These are phyloP conservation scores for Eucidaris tribuloides DNA, from an alignment of 35 echinoderm and acorn worm species.

Conservation along the genomic window DNA sequence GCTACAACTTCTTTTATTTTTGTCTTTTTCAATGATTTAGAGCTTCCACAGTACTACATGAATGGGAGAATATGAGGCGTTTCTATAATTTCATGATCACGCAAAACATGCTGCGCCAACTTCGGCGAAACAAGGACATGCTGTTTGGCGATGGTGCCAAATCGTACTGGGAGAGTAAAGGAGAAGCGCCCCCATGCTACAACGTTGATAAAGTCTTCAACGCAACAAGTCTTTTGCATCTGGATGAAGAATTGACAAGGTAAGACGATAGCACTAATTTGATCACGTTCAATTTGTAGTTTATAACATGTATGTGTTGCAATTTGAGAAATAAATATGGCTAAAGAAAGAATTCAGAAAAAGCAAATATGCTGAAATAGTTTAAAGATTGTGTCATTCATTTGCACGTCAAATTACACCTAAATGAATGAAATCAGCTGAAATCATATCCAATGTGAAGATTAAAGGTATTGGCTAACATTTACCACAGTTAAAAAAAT, in stretches of 20 bases:
- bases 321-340: too few relatives aligned
- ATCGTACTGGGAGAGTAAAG: constrained; percentile 53
- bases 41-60: constrained; percentile 64
- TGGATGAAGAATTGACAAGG: constrained; percentile 91
- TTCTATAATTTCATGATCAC: constrained; percentile 95
- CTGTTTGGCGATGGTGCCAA: constrained; percentile 76
- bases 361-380: too few relatives aligned
- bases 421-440: too few relatives aligned
- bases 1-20: not conserved
- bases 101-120: constrained; percentile 61
- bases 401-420: too few relatives aligned
- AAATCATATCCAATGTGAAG: too few relatives aligned
- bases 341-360: too few relatives aligned
- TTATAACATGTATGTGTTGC: too few relatives aligned
- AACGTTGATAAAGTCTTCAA: constrained; percentile 82
- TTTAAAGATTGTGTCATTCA: too few relatives aligned
- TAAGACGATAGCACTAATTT: too few relatives aligned
- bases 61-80: constrained; percentile 80
- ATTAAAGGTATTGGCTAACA: too few relatives aligned
- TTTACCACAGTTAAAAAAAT: too few relatives aligned
- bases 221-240: constrained; percentile 83
- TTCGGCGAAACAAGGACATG: constrained; percentile 81
- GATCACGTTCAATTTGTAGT: too few relatives aligned
- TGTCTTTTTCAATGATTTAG: constrained; percentile 40
- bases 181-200: constrained; percentile 48